These are phyloP conservation scores for Thunnus thynnus DNA, from an alignment of 2,113 vertebrate species.

Conservation along the genomic window DNA sequence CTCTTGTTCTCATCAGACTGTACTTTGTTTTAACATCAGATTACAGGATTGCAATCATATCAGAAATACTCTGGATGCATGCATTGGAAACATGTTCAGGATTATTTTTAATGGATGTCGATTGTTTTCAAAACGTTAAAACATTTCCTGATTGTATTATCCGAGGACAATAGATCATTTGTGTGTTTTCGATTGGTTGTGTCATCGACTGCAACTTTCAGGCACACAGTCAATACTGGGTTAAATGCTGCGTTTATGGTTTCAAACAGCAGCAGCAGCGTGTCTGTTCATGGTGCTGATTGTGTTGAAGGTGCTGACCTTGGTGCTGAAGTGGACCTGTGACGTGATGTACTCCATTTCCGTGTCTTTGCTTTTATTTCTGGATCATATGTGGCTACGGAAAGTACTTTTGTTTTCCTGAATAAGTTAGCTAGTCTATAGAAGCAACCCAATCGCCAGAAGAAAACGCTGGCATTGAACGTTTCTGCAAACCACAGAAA, in stretches of 20 bases:
- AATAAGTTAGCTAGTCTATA: not conserved
- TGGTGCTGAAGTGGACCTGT: slow-evolving; percentile 69
- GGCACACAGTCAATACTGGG: not conserved
- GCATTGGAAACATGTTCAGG: not conserved
- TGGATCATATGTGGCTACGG: not conserved
- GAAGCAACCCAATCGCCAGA: no score
- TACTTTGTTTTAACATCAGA: not conserved
- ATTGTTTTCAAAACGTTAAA: no score
- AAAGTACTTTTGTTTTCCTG: not conserved
- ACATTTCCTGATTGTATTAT: not conserved
- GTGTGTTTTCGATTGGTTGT: not conserved
- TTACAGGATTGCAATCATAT: not conserved
- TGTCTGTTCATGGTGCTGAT: slow-evolving; percentile 6
- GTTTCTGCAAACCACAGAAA: no score
- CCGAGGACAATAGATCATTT: not conserved
- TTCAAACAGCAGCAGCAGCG: not conserved
- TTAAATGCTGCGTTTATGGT: not conserved
- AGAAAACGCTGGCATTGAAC: no score
- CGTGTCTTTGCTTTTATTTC: not conserved
- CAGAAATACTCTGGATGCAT: no score
- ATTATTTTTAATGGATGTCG: not conserved
- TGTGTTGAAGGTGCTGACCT: slow-evolving; percentile 62
- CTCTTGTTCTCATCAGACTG: not conserved
- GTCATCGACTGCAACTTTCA: not conserved
- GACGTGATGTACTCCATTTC: not conserved